Percentiles rank a stretch among this genome's conserved stretches.
Conservation (phyloP, 2,113 vertebrate species). For the Paratilapia polleni region DNA sequence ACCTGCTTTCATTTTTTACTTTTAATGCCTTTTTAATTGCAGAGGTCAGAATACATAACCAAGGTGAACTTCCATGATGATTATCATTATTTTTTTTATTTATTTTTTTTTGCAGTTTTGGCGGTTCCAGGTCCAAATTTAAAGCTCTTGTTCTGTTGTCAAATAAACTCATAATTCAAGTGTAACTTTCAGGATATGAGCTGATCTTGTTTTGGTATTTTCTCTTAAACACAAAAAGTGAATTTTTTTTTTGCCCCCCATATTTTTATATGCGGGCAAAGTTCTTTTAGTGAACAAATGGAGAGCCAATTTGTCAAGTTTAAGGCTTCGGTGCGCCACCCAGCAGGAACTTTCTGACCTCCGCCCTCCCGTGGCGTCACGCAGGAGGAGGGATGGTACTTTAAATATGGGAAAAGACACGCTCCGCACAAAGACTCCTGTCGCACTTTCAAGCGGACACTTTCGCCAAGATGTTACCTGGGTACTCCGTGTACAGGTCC, state of each 20-base stretch:
- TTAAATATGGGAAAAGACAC: constrained; percentile 81
- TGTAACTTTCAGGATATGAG: neutral
- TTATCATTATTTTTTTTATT: neutral
- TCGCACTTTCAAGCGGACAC: constrained; percentile 4
- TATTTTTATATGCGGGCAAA: neutral
- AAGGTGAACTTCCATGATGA: neutral
- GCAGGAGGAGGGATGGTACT: constrained; percentile 79
- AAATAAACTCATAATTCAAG: neutral
- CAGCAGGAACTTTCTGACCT: constrained; percentile 49
- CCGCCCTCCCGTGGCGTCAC: constrained; percentile 70
- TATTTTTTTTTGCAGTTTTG: neutral
- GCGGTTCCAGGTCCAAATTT: neutral
- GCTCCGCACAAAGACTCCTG: constrained; percentile 32
- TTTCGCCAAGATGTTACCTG: constrained; percentile 20
- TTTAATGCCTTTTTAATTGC: neutral
- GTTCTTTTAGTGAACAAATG: neutral
- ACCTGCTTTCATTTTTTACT: constrained; percentile 14
- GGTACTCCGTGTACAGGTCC: neutral
- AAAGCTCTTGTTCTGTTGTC: neutral
- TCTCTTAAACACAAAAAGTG: neutral
- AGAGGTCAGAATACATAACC: neutral
- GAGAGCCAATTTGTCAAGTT: neutral
- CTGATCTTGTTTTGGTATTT: neutral
- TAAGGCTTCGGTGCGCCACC: constrained; percentile 13
- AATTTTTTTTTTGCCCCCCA: no score